Conservation (phyloP, 2,888 invertebrate genomes). For the Ectemnius lituratus region DNA sequence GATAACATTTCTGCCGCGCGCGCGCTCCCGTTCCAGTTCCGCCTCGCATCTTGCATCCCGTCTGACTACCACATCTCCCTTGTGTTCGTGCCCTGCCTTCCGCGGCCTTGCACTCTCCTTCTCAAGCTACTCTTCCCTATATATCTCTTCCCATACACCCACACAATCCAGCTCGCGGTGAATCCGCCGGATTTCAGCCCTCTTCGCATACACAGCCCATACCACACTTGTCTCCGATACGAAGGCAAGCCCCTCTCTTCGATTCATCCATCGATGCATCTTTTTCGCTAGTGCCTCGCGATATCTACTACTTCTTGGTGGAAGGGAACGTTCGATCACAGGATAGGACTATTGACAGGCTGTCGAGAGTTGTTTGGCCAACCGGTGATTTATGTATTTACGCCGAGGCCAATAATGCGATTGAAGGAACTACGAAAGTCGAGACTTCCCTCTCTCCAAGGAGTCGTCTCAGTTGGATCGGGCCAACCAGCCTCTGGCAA, state of each 20-base stretch:
- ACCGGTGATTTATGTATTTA: not conserved
- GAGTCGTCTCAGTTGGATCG: not conserved
- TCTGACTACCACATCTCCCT: conserved; percentile 51
- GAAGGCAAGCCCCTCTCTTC: not conserved
- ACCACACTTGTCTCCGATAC: not conserved
- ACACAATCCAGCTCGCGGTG: conserved; percentile 15
- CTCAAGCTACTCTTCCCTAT: conserved; percentile 19
- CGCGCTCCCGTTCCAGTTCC: conserved; percentile 60
- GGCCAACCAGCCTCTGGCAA: not conserved
- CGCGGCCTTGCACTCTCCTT: conserved; percentile 9
- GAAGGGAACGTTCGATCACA: no score
- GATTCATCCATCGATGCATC: not conserved
- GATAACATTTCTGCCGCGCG: conserved; percentile 68
- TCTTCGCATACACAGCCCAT: not conserved
- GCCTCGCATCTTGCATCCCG: conserved; percentile 53
- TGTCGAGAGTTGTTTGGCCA: not conserved
- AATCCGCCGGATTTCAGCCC: not conserved
- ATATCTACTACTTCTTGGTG: no score
- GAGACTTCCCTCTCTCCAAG: not conserved
- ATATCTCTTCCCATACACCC: conserved; percentile 19
- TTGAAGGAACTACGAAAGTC: no score
- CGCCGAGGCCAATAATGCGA: not conserved
- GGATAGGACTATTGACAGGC: not conserved
- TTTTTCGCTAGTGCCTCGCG: no score
- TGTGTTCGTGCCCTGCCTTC: conserved; percentile 15